These are phyloP conservation scores for Nebria ingens DNA, from an alignment of 1,140 invertebrate species.

Conservation along the genomic window DNA sequence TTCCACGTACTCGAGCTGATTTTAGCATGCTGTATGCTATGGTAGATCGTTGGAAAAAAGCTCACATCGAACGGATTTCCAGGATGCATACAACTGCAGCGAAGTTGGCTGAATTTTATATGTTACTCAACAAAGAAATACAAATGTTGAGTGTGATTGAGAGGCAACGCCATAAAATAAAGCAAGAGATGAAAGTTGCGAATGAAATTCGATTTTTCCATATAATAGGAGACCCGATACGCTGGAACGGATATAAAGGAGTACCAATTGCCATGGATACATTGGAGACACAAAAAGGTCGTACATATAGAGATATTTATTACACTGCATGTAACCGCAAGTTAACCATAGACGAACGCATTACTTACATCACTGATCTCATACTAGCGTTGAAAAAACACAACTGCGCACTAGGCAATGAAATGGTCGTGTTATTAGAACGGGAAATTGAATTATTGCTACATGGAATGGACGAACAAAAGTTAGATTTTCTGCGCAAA, in stretches of 20 bases:
- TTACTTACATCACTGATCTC: constrained; percentile 45
- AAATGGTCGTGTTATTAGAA: constrained; percentile 46
- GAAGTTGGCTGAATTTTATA: constrained; percentile 47
- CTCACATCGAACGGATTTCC: constrained; percentile 45
- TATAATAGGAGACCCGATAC: constrained; percentile 46
- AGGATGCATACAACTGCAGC: constrained; percentile 43
- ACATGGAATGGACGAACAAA: constrained; percentile 35
- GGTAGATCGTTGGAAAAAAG: constrained; percentile 52
- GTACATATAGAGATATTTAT: constrained; percentile 47
- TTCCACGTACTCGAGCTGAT: constrained; percentile 47
- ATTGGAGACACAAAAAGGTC: constrained; percentile 51
- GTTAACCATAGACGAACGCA: constrained; percentile 39
- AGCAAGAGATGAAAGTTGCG: constrained; percentile 39
- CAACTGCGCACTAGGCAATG: constrained; percentile 40
- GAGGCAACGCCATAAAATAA: constrained; percentile 42
- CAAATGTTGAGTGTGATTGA: constrained; percentile 50
- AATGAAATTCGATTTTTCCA: constrained; percentile 47
- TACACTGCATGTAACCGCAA: constrained; percentile 39
- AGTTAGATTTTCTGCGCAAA: constrained; percentile 44
- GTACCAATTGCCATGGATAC: constrained; percentile 51
- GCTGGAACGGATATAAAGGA: constrained; percentile 48
- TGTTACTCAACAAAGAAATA: constrained; percentile 52
- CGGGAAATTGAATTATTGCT: constrained; percentile 47
- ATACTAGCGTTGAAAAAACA: constrained; percentile 43
- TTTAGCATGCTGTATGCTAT: constrained; percentile 51